Conservation (phyloP, 2,888 invertebrate species). For the Ypsolopha scabrella region DNA sequence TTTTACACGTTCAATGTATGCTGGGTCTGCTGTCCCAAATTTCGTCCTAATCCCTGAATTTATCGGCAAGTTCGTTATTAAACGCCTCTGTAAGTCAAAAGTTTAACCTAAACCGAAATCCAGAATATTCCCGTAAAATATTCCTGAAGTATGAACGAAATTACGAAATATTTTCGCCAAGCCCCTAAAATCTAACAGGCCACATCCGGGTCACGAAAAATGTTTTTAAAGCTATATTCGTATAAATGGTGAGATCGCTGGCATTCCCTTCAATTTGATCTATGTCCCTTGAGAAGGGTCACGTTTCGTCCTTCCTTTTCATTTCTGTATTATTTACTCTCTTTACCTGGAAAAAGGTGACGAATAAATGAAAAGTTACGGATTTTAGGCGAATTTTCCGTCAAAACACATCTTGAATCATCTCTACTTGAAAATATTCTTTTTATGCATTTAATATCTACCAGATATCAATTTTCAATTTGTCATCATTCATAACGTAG, state of each 20-base stretch:
- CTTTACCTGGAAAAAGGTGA: too few relatives aligned
- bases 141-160: neutral
- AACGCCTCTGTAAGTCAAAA: neutral
- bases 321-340: constrained; percentile 7
- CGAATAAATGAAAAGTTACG: too few relatives aligned
- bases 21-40: too few relatives aligned
- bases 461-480: too few relatives aligned
- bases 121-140: neutral
- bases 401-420: too few relatives aligned
- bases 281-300: constrained; percentile 25
- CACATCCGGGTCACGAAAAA: neutral
- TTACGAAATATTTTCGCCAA: neutral
- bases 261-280: constrained; percentile 20
- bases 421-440: too few relatives aligned
- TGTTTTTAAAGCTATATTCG: neutral
- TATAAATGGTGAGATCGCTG: constrained; percentile 2
- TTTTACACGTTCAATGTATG: too few relatives aligned
- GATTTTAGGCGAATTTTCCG: too few relatives aligned
- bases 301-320: constrained; percentile 22
- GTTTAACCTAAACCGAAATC: constrained; percentile 1
- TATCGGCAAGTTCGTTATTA: constrained; percentile 1
- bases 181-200: neutral
- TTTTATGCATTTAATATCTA: too few relatives aligned
- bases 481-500: too few relatives aligned
- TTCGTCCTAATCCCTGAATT: neutral